Percentiles rank a stretch among this genome's conserved stretches.
Evolutionary conservation across 2,888 invertebrate species (phyloP).

Genomic region (Mythimna impura): DNA sequence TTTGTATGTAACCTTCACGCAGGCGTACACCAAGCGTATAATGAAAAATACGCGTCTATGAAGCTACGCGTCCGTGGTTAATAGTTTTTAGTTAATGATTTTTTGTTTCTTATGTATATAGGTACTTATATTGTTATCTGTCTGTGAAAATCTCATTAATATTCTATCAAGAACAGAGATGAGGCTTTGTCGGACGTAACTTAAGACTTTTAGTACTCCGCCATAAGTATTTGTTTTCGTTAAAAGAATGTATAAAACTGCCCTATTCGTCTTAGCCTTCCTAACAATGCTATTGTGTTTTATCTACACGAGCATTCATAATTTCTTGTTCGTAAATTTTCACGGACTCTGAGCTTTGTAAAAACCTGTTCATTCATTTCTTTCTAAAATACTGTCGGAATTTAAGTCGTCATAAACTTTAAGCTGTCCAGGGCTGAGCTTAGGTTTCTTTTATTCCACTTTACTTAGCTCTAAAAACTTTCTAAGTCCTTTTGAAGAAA

Average conservation of each 20-base stretch:
- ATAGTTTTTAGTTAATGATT: no score
- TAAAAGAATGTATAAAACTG: conserved; percentile 15
- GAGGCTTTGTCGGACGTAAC: not conserved
- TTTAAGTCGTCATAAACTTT: not conserved
- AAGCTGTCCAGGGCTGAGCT: not conserved
- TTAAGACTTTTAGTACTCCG: not conserved
- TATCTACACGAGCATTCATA: conserved; percentile 42
- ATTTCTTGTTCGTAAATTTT: conserved; percentile 31
- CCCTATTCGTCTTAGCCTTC: conserved; percentile 6
- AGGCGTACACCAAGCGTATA: no score
- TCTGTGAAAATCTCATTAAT: not conserved
- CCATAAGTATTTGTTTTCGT: conserved; percentile 16
- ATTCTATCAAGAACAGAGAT: conserved; percentile 2
- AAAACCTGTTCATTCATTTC: conserved; percentile 6
- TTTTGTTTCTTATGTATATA: no score
- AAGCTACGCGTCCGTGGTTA: no score
- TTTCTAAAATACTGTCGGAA: not conserved
- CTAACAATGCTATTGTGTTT: conserved; percentile 35
- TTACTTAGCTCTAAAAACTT: not conserved
- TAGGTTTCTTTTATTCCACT: not conserved
- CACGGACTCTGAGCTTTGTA: conserved; percentile 5
- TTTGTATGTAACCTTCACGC: no score
- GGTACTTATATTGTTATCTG: no score
- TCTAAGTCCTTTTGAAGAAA: not conserved
- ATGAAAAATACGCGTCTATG: no score